These are phyloP conservation scores for Catocala sponsa DNA, from an alignment of 2,888 invertebrate genomes.

Conservation along the genomic window DNA sequence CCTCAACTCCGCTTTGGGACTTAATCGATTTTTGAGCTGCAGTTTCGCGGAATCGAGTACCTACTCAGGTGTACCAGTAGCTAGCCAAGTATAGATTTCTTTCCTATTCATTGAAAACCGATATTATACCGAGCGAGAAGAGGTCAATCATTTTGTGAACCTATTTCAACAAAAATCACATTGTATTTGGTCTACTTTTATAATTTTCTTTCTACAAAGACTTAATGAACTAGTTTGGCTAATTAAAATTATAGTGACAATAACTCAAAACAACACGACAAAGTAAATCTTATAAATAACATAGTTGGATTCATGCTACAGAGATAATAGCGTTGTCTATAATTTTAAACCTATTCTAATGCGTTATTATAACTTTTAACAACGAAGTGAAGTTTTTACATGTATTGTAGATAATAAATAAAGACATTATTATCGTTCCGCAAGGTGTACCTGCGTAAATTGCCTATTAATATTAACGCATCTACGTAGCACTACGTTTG, in stretches of 20 bases:
- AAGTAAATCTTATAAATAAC: neutral
- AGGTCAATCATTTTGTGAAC: constrained; percentile 25
- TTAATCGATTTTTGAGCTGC: constrained; percentile 87
- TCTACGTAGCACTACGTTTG: constrained; percentile 44
- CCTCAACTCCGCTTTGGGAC: constrained; percentile 84
- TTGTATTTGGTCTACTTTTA: too few relatives aligned
- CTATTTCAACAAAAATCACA: constrained; percentile 12
- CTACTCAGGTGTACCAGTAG: constrained; percentile 65
- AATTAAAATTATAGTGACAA: too few relatives aligned
- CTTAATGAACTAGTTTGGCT: too few relatives aligned
- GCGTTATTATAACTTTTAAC: constrained; percentile 14
- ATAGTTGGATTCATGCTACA: neutral
- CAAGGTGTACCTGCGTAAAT: constrained; percentile 37
- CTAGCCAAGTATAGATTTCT: constrained; percentile 28
- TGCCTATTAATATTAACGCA: constrained; percentile 49
- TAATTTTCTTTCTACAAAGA: too few relatives aligned
- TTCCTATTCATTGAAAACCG: constrained; percentile 39
- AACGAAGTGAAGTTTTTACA: constrained; percentile 33
- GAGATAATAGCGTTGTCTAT: neutral
- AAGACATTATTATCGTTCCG: constrained; percentile 27
- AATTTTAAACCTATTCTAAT: constrained; percentile 1
- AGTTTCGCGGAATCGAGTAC: constrained; percentile 76
- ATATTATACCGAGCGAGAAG: constrained; percentile 32
- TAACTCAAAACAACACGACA: too few relatives aligned
- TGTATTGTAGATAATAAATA: constrained; percentile 33